A percentile compares a stretch with the other conserved stretches of the same genome.
phyloP scores from a whole-genome alignment of 2,797 vertebrate genomes.

The Scomberomorus guttatus region DNA sequence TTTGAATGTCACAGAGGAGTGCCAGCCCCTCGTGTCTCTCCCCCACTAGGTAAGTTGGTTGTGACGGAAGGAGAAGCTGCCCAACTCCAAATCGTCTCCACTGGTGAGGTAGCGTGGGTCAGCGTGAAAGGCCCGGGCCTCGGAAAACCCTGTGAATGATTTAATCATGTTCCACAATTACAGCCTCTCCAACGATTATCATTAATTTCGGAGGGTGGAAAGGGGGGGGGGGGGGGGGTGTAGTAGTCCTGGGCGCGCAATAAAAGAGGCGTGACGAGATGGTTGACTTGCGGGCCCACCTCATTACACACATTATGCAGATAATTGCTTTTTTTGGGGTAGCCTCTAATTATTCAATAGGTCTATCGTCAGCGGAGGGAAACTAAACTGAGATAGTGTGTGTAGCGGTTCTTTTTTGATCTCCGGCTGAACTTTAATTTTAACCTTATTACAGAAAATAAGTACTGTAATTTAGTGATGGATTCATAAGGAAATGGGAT shows the following conservation, averaged over 20 bases:
- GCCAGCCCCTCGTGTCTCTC: slow-evolving; percentile 30
- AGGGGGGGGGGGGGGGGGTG: background rate
- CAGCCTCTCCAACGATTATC: slow-evolving; percentile 51
- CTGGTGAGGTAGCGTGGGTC: slow-evolving; percentile 52
- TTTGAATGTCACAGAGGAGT: slow-evolving; percentile 52
- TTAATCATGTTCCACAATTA: slow-evolving; percentile 64
- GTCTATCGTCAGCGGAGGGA: slow-evolving; percentile 26
- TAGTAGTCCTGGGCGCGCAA: slow-evolving; percentile 22
- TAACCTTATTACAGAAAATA: background rate
- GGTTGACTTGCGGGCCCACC: slow-evolving; percentile 58
- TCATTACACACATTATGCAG: slow-evolving; percentile 62
- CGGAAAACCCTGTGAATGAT: slow-evolving; percentile 49
- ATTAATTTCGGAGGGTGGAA: slow-evolving; percentile 46
- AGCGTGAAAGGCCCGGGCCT: slow-evolving; percentile 21
- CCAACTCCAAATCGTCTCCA: slow-evolving; percentile 18
- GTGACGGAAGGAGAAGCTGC: slow-evolving; percentile 28
- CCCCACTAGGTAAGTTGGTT: slow-evolving; percentile 32
- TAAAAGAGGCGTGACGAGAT: slow-evolving; percentile 63
- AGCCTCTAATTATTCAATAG: slow-evolving; percentile 66
- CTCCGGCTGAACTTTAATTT: slow-evolving; percentile 6
- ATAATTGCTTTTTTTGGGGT: slow-evolving; percentile 54
- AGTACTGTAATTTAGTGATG: background rate
- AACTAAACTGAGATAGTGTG: slow-evolving; percentile 6
- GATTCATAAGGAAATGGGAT: background rate
- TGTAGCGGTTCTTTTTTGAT: background rate